Conservation (phyloP, 2,797 vertebrate species). For the Pangasius sanitwongsei region DNA sequence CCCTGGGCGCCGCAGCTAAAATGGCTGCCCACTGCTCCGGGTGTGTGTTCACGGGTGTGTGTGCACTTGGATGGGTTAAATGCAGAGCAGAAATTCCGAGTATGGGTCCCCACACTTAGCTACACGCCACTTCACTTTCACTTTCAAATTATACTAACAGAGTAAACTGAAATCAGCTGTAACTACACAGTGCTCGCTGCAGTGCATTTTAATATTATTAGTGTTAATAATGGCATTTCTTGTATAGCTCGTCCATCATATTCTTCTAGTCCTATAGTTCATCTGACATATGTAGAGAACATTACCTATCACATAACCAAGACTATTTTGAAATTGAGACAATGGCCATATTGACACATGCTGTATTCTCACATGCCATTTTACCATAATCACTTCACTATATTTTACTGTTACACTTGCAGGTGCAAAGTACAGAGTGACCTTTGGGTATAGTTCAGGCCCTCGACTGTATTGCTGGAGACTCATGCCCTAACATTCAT, state of each 20-base stretch:
- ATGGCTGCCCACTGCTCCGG: too few species aligned
- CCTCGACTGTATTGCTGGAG: neutral
- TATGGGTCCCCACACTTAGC: too few species aligned
- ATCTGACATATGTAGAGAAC: neutral
- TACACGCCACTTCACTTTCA: too few species aligned
- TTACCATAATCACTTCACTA: neutral
- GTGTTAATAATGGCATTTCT: neutral
- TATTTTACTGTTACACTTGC: neutral
- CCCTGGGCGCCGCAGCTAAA: too few species aligned
- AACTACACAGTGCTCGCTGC: neutral
- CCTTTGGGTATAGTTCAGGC: neutral
- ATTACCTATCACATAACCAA: neutral
- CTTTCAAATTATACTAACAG: neutral
- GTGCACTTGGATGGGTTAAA: too few species aligned
- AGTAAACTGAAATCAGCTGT: neutral
- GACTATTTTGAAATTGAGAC: neutral
- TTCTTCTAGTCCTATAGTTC: neutral
- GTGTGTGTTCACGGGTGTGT: too few species aligned
- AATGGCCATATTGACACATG: neutral
- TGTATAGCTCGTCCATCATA: slow-evolving; percentile 4
- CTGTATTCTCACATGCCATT: neutral
- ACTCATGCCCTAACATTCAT: neutral
- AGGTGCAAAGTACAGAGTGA: neutral
- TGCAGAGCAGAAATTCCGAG: too few species aligned
- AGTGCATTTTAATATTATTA: neutral